These are phyloP conservation scores for Urocynchramus pylzowi DNA, from an alignment of 2,113 vertebrate genomes.

Conservation along the genomic window DNA sequence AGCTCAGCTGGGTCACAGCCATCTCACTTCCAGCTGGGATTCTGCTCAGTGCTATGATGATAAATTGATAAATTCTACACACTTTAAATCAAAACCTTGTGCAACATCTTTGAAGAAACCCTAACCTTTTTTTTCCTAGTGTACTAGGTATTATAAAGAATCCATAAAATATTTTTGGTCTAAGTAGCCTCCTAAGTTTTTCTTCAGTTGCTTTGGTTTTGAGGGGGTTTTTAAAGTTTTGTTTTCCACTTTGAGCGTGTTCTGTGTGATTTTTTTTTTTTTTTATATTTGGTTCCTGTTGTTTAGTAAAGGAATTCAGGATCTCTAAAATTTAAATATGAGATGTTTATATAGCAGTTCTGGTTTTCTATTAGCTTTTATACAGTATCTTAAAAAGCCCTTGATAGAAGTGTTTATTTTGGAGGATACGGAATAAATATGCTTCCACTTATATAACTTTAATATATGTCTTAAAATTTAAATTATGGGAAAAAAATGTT, in stretches of 20 bases:
- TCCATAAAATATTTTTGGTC: constrained; percentile 58
- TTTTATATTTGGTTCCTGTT: constrained; percentile 27
- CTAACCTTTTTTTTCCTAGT: constrained; percentile 49
- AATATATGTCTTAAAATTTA: constrained; percentile 72
- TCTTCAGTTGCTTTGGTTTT: constrained; percentile 21
- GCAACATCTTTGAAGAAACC: constrained; percentile 48
- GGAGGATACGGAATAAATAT: constrained; percentile 66
- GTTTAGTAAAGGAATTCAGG: constrained; percentile 60
- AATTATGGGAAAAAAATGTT: constrained; percentile 53
- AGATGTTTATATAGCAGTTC: constrained; percentile 74
- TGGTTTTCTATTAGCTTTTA: constrained; percentile 77
- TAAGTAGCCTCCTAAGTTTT: constrained; percentile 48
- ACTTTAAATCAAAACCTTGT: constrained; percentile 39
- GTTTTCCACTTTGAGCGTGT: constrained; percentile 28
- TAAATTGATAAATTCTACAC: constrained; percentile 8
- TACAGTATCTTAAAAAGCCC: constrained; percentile 65
- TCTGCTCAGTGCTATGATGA: not conserved
- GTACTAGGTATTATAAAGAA: not conserved
- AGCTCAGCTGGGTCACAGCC: not conserved
- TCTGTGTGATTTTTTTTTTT: constrained; percentile 9
- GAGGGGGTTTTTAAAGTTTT: not conserved
- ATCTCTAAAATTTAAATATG: constrained; percentile 72
- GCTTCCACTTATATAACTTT: constrained; percentile 72
- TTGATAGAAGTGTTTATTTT: constrained; percentile 78
- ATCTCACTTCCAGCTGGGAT: not conserved